Evolutionary conservation across 2,888 invertebrate species (phyloP).

Genomic region (Stenoptilia bipunctidactyla): DNA sequence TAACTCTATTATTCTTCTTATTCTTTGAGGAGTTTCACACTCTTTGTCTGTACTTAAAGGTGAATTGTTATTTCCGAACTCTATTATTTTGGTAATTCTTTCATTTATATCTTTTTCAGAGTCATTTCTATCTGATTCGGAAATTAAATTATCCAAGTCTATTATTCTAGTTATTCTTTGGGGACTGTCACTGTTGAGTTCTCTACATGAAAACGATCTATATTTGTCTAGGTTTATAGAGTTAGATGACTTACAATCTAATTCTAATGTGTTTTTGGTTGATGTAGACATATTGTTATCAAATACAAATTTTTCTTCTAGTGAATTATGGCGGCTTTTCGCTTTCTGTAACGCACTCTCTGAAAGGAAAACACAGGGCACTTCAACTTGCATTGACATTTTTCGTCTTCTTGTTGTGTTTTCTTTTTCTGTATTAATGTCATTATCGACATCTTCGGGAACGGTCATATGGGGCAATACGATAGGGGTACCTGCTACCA

Average conservation of each 20-base stretch:
- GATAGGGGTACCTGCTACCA: slow-evolving; percentile 74
- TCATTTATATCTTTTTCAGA: slow-evolving; percentile 47
- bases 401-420: slow-evolving; percentile 51
- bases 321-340: slow-evolving; percentile 54
- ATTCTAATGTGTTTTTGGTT: slow-evolving; percentile 38
- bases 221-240: slow-evolving; percentile 25
- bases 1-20: slow-evolving; percentile 52
- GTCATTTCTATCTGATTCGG: slow-evolving; percentile 31
- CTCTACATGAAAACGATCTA: slow-evolving; percentile 21
- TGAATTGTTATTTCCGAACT: slow-evolving; percentile 46
- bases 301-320: slow-evolving; percentile 55
- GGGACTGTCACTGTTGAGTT: slow-evolving; percentile 31
- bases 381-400: slow-evolving; percentile 68
- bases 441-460: slow-evolving; percentile 51
- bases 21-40: slow-evolving; percentile 45
- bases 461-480: slow-evolving; percentile 64
- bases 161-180: slow-evolving; percentile 62
- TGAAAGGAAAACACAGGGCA: slow-evolving; percentile 64
- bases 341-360: slow-evolving; percentile 61
- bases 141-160: slow-evolving; percentile 49
- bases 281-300: slow-evolving; percentile 38
- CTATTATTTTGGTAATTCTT: slow-evolving; percentile 58
- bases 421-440: slow-evolving; percentile 56
- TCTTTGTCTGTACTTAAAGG: slow-evolving; percentile 34
- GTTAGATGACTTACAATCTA: slow-evolving; percentile 41